Conservation (phyloP, 2,113 vertebrate genomes). For the Daubentonia madagascariensis region DNA sequence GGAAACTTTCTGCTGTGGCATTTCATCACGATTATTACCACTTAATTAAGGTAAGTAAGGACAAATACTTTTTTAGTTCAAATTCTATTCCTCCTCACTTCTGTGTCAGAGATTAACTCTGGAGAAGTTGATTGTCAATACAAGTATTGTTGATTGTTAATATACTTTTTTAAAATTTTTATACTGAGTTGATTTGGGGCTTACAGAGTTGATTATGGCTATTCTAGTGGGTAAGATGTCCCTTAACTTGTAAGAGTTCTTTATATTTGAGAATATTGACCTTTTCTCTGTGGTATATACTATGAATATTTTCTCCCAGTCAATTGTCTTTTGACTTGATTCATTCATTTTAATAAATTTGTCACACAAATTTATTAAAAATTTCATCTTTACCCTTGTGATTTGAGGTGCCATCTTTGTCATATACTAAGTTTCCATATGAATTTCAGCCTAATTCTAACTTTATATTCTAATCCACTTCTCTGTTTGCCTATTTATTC, state of each 20-base stretch:
- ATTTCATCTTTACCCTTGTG: background rate
- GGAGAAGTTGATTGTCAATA: background rate
- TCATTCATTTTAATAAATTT: background rate
- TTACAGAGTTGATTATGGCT: background rate
- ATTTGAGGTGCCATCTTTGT: background rate
- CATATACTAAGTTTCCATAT: background rate
- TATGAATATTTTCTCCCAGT: background rate
- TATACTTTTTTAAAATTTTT: background rate
- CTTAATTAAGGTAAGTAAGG: background rate
- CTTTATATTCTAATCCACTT: background rate
- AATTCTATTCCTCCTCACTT: background rate
- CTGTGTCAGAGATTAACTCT: background rate
- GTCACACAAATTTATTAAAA: background rate
- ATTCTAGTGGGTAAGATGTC: background rate
- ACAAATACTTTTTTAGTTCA: background rate
- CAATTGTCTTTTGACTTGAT: background rate
- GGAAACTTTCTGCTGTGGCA: background rate
- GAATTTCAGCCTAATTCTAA: background rate
- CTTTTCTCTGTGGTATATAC: background rate
- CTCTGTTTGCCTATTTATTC: background rate
- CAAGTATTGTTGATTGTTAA: background rate
- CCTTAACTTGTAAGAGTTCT: background rate
- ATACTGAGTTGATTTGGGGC: background rate
- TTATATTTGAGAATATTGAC: background rate
- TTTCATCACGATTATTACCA: background rate